Conservation (phyloP, 2,888 invertebrate species). For the Cyaniris semiargus region DNA sequence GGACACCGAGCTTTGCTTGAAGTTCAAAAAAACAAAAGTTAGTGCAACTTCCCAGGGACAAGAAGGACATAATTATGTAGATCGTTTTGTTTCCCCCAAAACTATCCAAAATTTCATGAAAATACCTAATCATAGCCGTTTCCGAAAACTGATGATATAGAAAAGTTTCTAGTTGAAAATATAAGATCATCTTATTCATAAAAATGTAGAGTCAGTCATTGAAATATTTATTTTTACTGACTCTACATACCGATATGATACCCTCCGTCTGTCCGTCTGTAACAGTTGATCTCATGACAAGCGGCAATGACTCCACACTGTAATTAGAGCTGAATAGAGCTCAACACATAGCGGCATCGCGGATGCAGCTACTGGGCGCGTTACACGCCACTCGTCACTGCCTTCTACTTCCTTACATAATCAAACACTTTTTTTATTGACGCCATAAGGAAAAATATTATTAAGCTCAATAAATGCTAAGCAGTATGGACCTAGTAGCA, state of each 20-base stretch:
- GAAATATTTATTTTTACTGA: constrained; percentile 33
- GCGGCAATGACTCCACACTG: constrained; percentile 73
- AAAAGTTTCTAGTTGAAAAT: too few species aligned
- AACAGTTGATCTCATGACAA: constrained; percentile 80
- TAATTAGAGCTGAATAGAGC: constrained; percentile 79
- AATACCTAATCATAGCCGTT: too few species aligned
- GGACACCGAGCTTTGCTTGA: too few species aligned
- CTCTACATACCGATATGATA: constrained; percentile 51
- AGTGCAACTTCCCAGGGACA: background rate
- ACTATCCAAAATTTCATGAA: background rate
- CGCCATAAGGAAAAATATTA: background rate
- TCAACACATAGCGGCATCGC: constrained; percentile 78
- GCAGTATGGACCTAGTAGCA: background rate
- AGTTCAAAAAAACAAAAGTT: too few species aligned
- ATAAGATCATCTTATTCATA: too few species aligned
- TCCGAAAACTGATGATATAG: too few species aligned
- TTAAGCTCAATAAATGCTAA: background rate
- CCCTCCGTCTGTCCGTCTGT: constrained; percentile 64
- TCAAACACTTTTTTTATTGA: constrained; percentile 4
- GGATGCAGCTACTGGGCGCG: constrained; percentile 68
- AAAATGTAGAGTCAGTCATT: background rate
- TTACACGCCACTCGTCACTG: constrained; percentile 65
- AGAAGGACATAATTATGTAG: too few species aligned
- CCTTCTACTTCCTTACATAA: constrained; percentile 22
- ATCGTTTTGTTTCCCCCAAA: background rate